Conservation (phyloP, 2,888 invertebrate genomes). For the Lacanobia oleracea region DNA sequence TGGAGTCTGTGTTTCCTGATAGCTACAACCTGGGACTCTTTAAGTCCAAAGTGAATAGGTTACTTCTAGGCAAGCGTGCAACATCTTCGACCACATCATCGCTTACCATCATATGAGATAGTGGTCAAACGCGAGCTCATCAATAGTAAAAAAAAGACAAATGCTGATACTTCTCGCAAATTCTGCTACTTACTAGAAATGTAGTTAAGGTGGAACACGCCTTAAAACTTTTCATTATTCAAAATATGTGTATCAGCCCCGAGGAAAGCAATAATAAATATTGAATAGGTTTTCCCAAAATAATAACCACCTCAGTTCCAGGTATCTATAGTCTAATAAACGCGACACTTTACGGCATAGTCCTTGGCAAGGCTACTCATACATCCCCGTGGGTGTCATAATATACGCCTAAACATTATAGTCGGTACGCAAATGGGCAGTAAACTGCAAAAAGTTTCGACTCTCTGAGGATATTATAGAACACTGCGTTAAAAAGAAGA, state of each 20-base stretch:
- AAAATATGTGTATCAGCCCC: neutral
- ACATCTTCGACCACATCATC: too few species aligned
- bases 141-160: too few species aligned
- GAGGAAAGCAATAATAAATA: neutral
- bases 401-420: conserved; percentile 19
- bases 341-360: conserved; percentile 14
- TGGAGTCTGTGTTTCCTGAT: too few species aligned
- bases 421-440: conserved; percentile 26
- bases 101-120: too few species aligned
- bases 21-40: too few species aligned
- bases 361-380: conserved; percentile 31
- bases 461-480: conserved; percentile 17
- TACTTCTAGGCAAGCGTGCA: too few species aligned
- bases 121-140: too few species aligned
- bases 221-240: neutral
- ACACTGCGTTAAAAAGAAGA: conserved; percentile 20
- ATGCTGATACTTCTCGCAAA: too few species aligned
- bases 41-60: too few species aligned
- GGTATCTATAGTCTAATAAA: conserved; percentile 17
- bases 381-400: conserved; percentile 27
- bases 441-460: conserved; percentile 37
- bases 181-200: too few species aligned
- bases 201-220: too few species aligned
- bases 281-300: neutral
- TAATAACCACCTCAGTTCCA: neutral